phyloP scores from a whole-genome alignment of 2,888 invertebrate species.

The Steinernema scapterisci region DNA sequence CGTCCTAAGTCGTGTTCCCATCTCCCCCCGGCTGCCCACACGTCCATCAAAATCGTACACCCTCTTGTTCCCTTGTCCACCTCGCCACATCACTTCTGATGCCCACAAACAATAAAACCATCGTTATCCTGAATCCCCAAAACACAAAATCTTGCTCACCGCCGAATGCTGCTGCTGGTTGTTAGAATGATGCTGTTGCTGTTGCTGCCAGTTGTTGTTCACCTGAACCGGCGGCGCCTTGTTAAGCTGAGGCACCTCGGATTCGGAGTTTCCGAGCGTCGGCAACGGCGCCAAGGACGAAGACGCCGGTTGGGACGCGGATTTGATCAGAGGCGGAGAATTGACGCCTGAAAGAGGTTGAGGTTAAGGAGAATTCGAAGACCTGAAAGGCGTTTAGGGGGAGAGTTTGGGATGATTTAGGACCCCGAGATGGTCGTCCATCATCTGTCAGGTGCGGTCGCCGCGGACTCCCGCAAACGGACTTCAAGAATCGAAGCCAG shows the following conservation, averaged over 20 bases:
- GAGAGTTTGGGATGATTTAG: not conserved
- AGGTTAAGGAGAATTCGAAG: not conserved
- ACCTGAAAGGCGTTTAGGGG: not conserved
- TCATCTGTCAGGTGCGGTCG: constrained; percentile 19
- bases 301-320: not conserved
- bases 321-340: constrained; percentile 1
- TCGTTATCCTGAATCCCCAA: too few species aligned
- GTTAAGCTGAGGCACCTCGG: not conserved
- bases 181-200: too few species aligned
- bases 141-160: too few species aligned
- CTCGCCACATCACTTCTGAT: too few species aligned
- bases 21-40: too few species aligned
- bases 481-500: too few species aligned
- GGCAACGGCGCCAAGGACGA: too few species aligned
- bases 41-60: too few species aligned
- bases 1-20: too few species aligned
- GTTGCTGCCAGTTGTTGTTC: not conserved
- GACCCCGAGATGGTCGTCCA: not conserved
- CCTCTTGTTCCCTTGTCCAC: too few species aligned
- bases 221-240: not conserved
- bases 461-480: not conserved
- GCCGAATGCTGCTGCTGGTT: too few species aligned
- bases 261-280: not conserved
- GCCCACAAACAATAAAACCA: too few species aligned
- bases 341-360: constrained; percentile 5